phyloP scores from a whole-genome alignment of 2,797 vertebrate species.

The Phrynocephalus vlangalii region DNA sequence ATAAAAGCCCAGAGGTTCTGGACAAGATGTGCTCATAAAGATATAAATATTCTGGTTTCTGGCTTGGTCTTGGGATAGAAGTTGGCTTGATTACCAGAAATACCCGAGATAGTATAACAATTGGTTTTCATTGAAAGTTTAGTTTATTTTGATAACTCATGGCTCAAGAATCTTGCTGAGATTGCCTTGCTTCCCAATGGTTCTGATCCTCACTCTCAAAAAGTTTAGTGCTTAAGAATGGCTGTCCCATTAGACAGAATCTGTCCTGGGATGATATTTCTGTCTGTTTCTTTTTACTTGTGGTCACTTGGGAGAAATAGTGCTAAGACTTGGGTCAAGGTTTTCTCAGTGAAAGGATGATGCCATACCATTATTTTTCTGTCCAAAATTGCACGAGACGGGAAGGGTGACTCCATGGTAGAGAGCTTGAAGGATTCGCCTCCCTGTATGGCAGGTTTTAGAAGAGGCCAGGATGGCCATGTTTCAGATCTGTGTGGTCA shows the following conservation, averaged over 20 bases:
- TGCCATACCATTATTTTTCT: neutral
- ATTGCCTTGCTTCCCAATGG: neutral
- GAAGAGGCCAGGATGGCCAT: too few species aligned
- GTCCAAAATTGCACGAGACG: too few species aligned
- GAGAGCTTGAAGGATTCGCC: too few species aligned
- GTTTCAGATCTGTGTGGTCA: too few species aligned
- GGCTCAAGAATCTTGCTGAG: too few species aligned
- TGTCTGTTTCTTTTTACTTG: neutral
- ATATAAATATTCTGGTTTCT: neutral
- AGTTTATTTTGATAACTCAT: neutral
- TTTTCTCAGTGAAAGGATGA: neutral
- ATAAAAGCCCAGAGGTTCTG: neutral
- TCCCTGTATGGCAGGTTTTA: too few species aligned
- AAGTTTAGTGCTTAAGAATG: neutral
- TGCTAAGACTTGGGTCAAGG: neutral
- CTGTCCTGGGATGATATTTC: neutral
- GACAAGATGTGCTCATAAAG: neutral
- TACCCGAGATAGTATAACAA: neutral
- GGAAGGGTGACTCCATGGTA: too few species aligned
- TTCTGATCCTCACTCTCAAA: neutral
- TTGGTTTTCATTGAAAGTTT: neutral
- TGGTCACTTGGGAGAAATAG: neutral
- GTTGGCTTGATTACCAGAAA: neutral
- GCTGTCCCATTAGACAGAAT: neutral
- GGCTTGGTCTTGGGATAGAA: too few species aligned